Base-by-base conservation (phyloP, 2,113 vertebrate genomes). In the Mustela lutreola region DNA sequence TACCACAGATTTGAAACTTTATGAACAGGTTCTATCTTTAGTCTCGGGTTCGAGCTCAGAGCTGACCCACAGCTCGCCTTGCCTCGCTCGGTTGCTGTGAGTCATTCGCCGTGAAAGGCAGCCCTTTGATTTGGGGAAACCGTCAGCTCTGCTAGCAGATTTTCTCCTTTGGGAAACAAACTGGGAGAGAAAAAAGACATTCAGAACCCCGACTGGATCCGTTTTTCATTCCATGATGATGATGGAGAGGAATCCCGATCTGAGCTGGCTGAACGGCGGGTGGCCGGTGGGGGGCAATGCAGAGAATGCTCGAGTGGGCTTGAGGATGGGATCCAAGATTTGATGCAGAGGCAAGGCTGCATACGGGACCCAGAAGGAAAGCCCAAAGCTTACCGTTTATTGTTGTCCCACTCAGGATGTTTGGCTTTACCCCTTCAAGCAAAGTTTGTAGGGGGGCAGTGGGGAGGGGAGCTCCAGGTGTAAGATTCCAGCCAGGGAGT, bases 41-140 rank as follows among this genome's bases (percentile, higher is more conserved):
- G 58, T 79, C 48, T 62, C 4, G 21, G 48, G 60, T 18, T 24
- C 2, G 4, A n/a, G 75, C 75, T 36, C 21, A 3, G 33, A 36
- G 83, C 62, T 28, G 24, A 8, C 11, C 86, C 65, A 22, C 11
- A 4, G 22, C 7, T 11, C 80, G 11, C 81, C 39, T 19, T 2
- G 6, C 9, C 31, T 0, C 33, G 6, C 9, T 14, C 58, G 7
- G 33, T 6, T 1, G 42, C 73, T 50, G 2, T 19, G 5, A 21
- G 4, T 28, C 76, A 1, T 22, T 15, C 0, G 36, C 21, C 1
- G 21, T 22, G 79, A 26, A 5, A n/a, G 31, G 31, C 22, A 0
- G 60, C 6, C 39, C 86, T 73, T 62, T 45, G 53, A 21, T 67
- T 58, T 60, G 39, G 10, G 16, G 24, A 7, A n/a, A 16, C 33